Evolutionary conservation across 2,888 invertebrate species (phyloP), one percentile per base, ranked within the genome.

Genomic region (Drosophila borealis): DNA sequence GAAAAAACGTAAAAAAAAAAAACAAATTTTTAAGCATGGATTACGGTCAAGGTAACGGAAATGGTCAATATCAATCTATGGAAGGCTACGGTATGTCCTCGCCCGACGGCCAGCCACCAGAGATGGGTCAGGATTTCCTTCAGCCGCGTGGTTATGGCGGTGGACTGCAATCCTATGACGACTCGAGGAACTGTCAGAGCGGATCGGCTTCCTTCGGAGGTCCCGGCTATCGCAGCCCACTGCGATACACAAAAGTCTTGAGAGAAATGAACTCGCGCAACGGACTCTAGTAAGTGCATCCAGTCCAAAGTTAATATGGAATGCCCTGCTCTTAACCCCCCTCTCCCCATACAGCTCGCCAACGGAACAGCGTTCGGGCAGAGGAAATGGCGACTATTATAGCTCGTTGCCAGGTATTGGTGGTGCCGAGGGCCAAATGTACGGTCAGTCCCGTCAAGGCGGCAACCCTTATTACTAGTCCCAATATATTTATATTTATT

Each of bases 181-280:
- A 82, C 2, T 68, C 80, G 0, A 48, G 79, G 21, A 55, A 36
- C 13, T n/a, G 34, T 29, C 81, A 87, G 11, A 51, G 56, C 10
- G 70, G 80, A 2, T 57, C 80, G 0, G 83, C 88, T 0, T 55
- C 73, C 1, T 78, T 62, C 13, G 83, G 83, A 0, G 88, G 88
- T 9, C 61, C 88, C 5, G 83, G 88, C 0, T 83, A 83, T 45
- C 88, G 83, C 17, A 85, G 83, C 33, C 67, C 83, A 1, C 44
- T 83, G 37, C 80, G 83, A 0, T 88, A 83, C 51, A 54, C n/a
- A 11, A 87, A 85, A 21, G 61, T 67, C 1, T 37, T 88, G 14
- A 56, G 62, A 1, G 88, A 88, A 29, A 84, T 84, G 88, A 88
- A 88, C 44, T 84, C 83, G 0, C 83, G 83, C 45, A 84, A 84